These are phyloP conservation scores for Apolygus lucorum DNA, from an alignment of 1,140 invertebrate species.

Conservation along the genomic window DNA sequence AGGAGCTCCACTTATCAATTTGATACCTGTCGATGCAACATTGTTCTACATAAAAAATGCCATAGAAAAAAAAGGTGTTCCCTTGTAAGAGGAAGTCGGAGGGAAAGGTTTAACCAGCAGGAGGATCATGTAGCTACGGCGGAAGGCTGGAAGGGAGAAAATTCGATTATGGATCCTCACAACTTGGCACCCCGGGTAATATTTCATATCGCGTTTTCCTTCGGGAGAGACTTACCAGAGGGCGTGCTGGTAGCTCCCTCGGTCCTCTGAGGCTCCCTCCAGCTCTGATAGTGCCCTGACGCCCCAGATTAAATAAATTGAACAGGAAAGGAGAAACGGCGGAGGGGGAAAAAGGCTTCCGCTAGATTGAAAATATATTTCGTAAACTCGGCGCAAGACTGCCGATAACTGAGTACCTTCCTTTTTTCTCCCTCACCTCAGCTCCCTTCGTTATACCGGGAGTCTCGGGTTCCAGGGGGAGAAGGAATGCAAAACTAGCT, in stretches of 20 bases:
- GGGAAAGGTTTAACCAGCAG: background rate
- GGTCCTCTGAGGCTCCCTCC: background rate
- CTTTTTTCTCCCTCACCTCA: too few relatives aligned
- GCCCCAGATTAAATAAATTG: constrained; percentile 21
- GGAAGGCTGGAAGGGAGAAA: constrained; percentile 5
- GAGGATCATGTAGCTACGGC: constrained; percentile 18
- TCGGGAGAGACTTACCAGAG: background rate
- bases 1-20: too few relatives aligned
- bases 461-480: background rate
- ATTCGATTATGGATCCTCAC: constrained; percentile 19
- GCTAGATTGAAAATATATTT: constrained; percentile 20
- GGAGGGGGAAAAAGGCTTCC: background rate
- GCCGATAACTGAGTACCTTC: background rate
- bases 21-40: too few relatives aligned
- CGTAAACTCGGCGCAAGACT: constrained; percentile 7
- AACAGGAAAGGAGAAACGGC: background rate
- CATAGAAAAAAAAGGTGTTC: background rate
- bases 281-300: constrained; percentile 15
- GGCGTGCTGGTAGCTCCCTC: background rate
- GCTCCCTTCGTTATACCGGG: too few relatives aligned
- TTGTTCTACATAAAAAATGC: background rate
- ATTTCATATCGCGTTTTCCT: constrained; percentile 16
- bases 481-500: too few relatives aligned
- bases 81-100: background rate
- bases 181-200: constrained; percentile 13